Evolutionary conservation across 2,888 invertebrate genomes (phyloP).

Genomic region (Parapristionchus giblindavisi): DNA sequence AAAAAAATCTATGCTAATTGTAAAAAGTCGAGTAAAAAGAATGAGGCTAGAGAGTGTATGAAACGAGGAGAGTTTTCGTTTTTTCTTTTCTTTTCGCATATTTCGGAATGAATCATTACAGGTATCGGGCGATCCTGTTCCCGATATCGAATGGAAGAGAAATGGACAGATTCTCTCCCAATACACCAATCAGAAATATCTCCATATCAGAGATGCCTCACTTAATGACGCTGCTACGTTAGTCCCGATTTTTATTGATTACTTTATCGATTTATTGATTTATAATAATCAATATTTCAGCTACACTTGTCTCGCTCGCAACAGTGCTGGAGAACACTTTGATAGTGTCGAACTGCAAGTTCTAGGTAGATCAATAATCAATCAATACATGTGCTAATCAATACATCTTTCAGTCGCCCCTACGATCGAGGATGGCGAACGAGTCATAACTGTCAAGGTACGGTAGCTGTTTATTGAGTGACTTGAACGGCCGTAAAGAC

Average conservation of each 20-base stretch:
- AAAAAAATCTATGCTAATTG: too few species aligned
- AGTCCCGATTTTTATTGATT: not conserved
- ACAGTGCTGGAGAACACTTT: slow-evolving; percentile 74
- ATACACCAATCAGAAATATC: slow-evolving; percentile 45
- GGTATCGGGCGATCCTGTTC: slow-evolving; percentile 70
- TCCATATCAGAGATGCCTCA: slow-evolving; percentile 59
- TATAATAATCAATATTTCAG: not conserved
- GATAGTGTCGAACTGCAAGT: slow-evolving; percentile 65
- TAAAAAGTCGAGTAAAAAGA: too few species aligned
- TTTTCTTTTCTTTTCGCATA: too few species aligned
- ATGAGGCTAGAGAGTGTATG: too few species aligned
- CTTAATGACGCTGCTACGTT: slow-evolving; percentile 56
- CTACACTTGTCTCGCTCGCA: slow-evolving; percentile 76
- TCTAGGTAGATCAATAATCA: too few species aligned
- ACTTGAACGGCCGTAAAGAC: not conserved
- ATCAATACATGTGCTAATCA: too few species aligned
- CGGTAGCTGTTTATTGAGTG: slow-evolving; percentile 7
- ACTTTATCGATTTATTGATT: not conserved
- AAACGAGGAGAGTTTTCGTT: too few species aligned
- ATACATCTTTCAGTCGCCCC: slow-evolving; percentile 72
- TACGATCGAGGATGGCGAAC: slow-evolving; percentile 66
- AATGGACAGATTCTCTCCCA: slow-evolving; percentile 72
- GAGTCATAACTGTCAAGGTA: slow-evolving; percentile 71
- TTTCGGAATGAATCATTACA: too few species aligned
- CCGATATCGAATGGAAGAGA: slow-evolving; percentile 70